These are phyloP conservation scores for Epinephelus cyanopodus DNA, from an alignment of 2,113 vertebrate genomes.

Conservation along the genomic window DNA sequence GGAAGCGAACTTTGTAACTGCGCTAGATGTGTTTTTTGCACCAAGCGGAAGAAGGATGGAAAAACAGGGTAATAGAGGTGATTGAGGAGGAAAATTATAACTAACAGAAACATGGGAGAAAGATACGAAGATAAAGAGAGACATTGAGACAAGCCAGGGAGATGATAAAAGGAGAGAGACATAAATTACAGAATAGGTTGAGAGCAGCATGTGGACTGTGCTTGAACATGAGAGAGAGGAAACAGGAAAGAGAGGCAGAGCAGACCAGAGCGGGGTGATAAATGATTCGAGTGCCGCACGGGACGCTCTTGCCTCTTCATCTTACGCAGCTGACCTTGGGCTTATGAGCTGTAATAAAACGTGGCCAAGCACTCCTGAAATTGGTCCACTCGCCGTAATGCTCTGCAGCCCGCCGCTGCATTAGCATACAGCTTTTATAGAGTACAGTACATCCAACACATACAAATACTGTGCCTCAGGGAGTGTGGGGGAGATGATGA, in stretches of 20 bases:
- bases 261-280: conserved; percentile 69
- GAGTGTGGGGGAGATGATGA: conserved; percentile 59
- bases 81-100: conserved; percentile 9
- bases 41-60: not conserved
- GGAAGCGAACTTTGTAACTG: too few species aligned
- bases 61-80: not conserved
- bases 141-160: not conserved
- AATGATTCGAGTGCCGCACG: conserved; percentile 73
- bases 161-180: conserved; percentile 29
- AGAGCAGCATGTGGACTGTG: conserved; percentile 19
- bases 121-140: conserved; percentile 46
- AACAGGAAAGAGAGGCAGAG: conserved; percentile 41
- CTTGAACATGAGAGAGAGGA: conserved; percentile 41
- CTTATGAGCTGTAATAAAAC: conserved; percentile 87
- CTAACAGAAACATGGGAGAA: not conserved
- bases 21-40: conserved; percentile 1
- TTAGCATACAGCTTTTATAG: conserved; percentile 77
- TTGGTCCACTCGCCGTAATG: conserved; percentile 80
- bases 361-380: conserved; percentile 83
- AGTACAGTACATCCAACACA: conserved; percentile 57
- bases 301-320: conserved; percentile 79
- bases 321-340: conserved; percentile 85
- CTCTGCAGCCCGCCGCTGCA: conserved; percentile 62
- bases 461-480: conserved; percentile 59
- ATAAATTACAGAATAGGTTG: conserved; percentile 51